These are phyloP conservation scores for Drosophila prostipennis DNA, from an alignment of 2,888 invertebrate genomes.

Conservation along the genomic window DNA sequence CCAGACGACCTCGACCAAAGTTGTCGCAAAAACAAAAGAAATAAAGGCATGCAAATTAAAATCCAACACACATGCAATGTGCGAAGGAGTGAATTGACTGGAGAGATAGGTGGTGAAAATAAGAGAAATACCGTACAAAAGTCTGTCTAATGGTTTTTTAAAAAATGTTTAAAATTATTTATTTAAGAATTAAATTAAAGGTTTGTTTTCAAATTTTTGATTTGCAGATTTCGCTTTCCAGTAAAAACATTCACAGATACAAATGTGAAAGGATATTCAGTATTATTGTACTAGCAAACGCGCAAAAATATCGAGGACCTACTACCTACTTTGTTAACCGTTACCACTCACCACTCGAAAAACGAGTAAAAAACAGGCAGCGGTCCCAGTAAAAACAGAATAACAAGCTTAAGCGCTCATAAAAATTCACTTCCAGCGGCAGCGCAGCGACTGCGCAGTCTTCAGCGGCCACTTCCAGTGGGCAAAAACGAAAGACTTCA, in stretches of 20 bases:
- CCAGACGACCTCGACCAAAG: constrained; percentile 81
- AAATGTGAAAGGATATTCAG: neutral
- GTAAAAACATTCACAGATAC: too few species aligned
- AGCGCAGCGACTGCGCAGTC: constrained; percentile 17
- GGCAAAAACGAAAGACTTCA: constrained; percentile 84
- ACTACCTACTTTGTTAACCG: constrained; percentile 12
- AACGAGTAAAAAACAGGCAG: constrained; percentile 33
- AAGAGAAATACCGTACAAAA: neutral
- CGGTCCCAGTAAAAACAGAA: constrained; percentile 45
- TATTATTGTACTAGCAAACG: neutral
- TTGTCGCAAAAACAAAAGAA: constrained; percentile 58
- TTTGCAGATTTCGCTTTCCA: neutral
- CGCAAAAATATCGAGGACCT: constrained; percentile 7
- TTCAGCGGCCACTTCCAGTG: constrained; percentile 65
- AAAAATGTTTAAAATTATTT: too few species aligned
- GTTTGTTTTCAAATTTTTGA: too few species aligned
- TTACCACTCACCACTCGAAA: constrained; percentile 18
- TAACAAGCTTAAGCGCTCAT: constrained; percentile 36
- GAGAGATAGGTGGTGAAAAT: neutral
- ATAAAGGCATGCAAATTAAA: constrained; percentile 35
- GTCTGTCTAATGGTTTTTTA: too few species aligned
- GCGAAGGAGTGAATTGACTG: constrained; percentile 1
- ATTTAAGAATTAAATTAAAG: too few species aligned
- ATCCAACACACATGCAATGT: constrained; percentile 12
- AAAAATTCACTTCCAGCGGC: constrained; percentile 58